Evolutionary conservation across 2,888 invertebrate species (phyloP).

Genomic region (Tachina grossa): DNA sequence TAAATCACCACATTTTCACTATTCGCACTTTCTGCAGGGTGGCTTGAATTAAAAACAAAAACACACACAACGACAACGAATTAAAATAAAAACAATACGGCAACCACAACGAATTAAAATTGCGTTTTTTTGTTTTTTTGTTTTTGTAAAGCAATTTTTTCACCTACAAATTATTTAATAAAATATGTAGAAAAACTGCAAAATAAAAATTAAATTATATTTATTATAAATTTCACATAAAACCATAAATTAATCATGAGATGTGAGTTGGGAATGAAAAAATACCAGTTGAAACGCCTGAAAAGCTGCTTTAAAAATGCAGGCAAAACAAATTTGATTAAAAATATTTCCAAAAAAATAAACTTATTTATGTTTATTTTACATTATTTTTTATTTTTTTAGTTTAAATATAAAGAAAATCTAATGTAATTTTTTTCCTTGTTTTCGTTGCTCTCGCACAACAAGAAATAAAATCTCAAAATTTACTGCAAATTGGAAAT

Average conservation of each 20-base stretch:
- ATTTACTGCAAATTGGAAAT: slow-evolving; percentile 82
- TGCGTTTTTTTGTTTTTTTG: neutral
- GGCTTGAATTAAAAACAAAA: slow-evolving; percentile 63
- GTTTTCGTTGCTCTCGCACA: slow-evolving; percentile 57
- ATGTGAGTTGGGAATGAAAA: slow-evolving; percentile 2
- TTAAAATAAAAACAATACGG: slow-evolving; percentile 27
- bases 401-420: slow-evolving; percentile 37
- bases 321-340: slow-evolving; percentile 34
- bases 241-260: slow-evolving; percentile 64
- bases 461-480: slow-evolving; percentile 79
- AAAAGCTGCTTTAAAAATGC: slow-evolving; percentile 35
- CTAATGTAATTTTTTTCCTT: slow-evolving; percentile 30
- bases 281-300: slow-evolving; percentile 26
- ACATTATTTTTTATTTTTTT: slow-evolving; percentile 30
- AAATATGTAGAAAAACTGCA: neutral
- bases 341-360: slow-evolving; percentile 13
- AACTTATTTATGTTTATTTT: slow-evolving; percentile 9
- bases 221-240: slow-evolving; percentile 58
- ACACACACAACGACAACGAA: neutral
- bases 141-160: slow-evolving; percentile 52
- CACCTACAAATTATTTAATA: slow-evolving; percentile 50
- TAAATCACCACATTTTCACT: no score
- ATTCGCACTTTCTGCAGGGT: no score
- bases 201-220: slow-evolving; percentile 37
- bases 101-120: slow-evolving; percentile 69